Base-by-base conservation (phyloP, 2,888 invertebrate genomes). In the Polyommatus iphigenia region DNA sequence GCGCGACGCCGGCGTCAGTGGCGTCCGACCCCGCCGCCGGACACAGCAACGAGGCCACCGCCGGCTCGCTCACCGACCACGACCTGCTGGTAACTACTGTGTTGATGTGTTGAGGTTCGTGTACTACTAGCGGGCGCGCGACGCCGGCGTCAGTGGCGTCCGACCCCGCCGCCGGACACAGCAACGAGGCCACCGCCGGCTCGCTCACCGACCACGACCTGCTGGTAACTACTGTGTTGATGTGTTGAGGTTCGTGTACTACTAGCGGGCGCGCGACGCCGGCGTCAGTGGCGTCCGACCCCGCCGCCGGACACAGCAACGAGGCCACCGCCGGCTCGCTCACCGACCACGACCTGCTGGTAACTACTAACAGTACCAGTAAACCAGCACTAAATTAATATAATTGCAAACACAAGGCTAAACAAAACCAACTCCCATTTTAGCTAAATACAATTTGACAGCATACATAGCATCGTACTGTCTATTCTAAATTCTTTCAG, bases 191-290 rank as follows among this genome's bases (percentile, higher is more conserved):
- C 78, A 96, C 96, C 78, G 95, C 96, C 85, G 96, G 96, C 80
- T 96, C 96, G 73, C 93, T 93, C 82, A 94, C 95, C 5, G 95
- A 95, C 83, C 95, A 94, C 80, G 95, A 95, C 82, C 89, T 95
- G 57, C 90, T 95, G 85, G 95, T 95, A 84, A 88, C 15, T 3
- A 13, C 1, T 32, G 20, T 7, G 20, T 0, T 1, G n/a, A n/a
- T 41, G 32, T 76, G 24, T 80, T 81, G 84, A 94, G 93, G 92
- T 92, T 93, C 93, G 77, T 93, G 67, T 67, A 67, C 92, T 91
- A 90, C 93, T 93, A 96, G 96, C 87, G 96, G 96, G 54, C 96
- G 96, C 84, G 92, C 95, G 81, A 96, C 96, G 29, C 96, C 96
- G 81, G 96, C 96, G 82, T 96, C 96, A 79, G 91, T 94, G 79